These are phyloP conservation scores for Ornithorhynchus anatinus DNA, from an alignment of 2,113 vertebrate genomes.

Conservation along the genomic window DNA sequence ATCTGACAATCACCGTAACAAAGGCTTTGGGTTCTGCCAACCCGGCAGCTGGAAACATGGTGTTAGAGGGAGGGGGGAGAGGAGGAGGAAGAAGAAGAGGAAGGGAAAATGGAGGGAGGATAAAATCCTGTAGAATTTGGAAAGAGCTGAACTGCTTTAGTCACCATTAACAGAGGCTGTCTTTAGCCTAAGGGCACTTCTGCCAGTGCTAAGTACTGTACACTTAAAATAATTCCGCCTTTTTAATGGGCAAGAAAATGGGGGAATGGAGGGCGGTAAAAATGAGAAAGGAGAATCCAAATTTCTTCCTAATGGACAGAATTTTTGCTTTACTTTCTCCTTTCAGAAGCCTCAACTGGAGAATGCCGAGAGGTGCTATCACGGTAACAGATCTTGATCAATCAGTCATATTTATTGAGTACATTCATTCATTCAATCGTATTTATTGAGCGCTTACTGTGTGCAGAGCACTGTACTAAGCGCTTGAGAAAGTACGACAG, in stretches of 20 bases:
- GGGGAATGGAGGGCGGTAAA: background rate
- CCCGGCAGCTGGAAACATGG: background rate
- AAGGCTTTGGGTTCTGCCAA: conserved; percentile 1
- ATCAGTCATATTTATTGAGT: too few species aligned
- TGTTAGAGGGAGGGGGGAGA: background rate
- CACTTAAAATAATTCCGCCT: conserved; percentile 35
- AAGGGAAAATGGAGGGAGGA: background rate
- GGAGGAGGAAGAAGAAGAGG: background rate
- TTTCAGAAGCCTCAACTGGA: background rate
- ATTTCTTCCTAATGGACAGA: background rate
- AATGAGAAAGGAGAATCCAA: background rate
- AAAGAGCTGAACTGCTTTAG: background rate
- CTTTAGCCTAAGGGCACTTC: background rate
- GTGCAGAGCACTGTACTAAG: too few species aligned
- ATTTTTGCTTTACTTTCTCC: background rate
- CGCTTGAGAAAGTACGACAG: too few species aligned
- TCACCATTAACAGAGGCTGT: background rate
- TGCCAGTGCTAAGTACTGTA: conserved; percentile 15
- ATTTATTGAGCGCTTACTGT: too few species aligned
- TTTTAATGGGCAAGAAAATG: conserved; percentile 23
- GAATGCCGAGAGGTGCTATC: too few species aligned
- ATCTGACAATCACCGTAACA: background rate
- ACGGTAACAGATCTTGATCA: too few species aligned
- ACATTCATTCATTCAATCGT: too few species aligned
- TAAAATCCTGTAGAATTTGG: background rate